These are phyloP conservation scores for Pseudoips prasinana DNA, from an alignment of 2,888 invertebrate species.

Conservation along the genomic window DNA sequence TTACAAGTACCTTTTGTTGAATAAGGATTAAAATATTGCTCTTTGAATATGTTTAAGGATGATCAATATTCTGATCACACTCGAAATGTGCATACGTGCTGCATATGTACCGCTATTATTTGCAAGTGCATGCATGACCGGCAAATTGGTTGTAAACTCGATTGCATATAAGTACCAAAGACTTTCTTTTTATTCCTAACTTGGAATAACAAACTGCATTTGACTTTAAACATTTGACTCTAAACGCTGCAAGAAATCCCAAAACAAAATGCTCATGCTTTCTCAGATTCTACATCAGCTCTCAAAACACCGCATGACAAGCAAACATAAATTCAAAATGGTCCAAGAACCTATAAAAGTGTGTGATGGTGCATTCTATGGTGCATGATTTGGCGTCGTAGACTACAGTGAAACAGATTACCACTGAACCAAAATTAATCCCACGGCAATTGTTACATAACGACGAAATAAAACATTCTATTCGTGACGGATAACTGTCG, in stretches of 20 bases:
- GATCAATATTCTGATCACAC: slow-evolving; percentile 53
- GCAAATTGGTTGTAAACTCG: slow-evolving; percentile 56
- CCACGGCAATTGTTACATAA: slow-evolving; percentile 22
- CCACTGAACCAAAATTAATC: slow-evolving; percentile 23
- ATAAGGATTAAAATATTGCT: slow-evolving; percentile 45
- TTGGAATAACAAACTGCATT: slow-evolving; percentile 73
- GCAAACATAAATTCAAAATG: slow-evolving; percentile 34
- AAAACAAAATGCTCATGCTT: slow-evolving; percentile 45
- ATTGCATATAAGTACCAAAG: too few species aligned
- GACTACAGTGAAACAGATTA: slow-evolving; percentile 30
- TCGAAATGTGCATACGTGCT: slow-evolving; percentile 53
- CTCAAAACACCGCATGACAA: slow-evolving; percentile 44
- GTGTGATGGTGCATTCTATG: slow-evolving; percentile 41
- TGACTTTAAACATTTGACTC: slow-evolving; percentile 54
- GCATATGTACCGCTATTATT: slow-evolving; percentile 59
- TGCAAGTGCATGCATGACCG: slow-evolving; percentile 73
- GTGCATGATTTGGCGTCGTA: slow-evolving; percentile 37
- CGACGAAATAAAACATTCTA: slow-evolving; percentile 8
- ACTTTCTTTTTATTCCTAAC: slow-evolving; percentile 54
- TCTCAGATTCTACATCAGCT: slow-evolving; percentile 35
- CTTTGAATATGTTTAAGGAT: slow-evolving; percentile 55
- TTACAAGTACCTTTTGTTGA: too few species aligned
- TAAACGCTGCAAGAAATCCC: slow-evolving; percentile 35
- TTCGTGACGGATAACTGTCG: slow-evolving; percentile 17
- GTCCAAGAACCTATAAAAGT: slow-evolving; percentile 35